Base-by-base conservation (phyloP, 2,797 vertebrate genomes). In the Acropternis orthonyx region DNA sequence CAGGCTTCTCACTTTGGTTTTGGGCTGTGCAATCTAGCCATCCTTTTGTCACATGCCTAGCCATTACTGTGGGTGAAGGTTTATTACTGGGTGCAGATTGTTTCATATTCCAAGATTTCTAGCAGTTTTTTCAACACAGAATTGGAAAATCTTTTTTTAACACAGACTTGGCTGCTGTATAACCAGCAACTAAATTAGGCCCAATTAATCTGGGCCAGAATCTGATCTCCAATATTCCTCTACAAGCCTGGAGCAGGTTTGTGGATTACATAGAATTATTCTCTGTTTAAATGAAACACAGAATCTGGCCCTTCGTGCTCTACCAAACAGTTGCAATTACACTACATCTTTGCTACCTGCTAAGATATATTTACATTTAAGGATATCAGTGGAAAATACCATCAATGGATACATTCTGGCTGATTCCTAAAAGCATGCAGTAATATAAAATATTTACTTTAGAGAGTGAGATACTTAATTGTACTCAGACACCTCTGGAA, bases 401-500 rank as follows among this genome's bases (percentile, higher is more conserved):
- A 17, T 71, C 95, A 96, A 49, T 27, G 28, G 80, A 44, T 95
- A 89, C 61, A 34, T 95, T 96, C 83, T 95, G 89, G 34, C 72
- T 94, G 92, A 95, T 91, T 96, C 62, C 89, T 85, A 89, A 97
- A 97, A 91, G 75, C 92, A n/a, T 59, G 54, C 91, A 65, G 80
- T 39, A 94, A 88, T 95, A 97, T 95, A 93, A 59, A 88, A 93
- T 96, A 97, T 97, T 95, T 97, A 92, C 96, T 96, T 95, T 69
- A 96, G 62, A 89, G 89, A 59, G 66, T 94, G 77, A 97, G 95
- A 93, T 92, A 93, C 77, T 69, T 96, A 97, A 97, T 95, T 96
- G 80, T 97, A 95, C 89, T 97, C 93, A 93, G 78, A 92, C 93
- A 97, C 92, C 93, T 97, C 85, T 96, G 92, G 97, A 97, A 97